These are phyloP conservation scores for Malurus cyaneus DNA, from an alignment of 2,113 vertebrate species.

Conservation along the genomic window DNA sequence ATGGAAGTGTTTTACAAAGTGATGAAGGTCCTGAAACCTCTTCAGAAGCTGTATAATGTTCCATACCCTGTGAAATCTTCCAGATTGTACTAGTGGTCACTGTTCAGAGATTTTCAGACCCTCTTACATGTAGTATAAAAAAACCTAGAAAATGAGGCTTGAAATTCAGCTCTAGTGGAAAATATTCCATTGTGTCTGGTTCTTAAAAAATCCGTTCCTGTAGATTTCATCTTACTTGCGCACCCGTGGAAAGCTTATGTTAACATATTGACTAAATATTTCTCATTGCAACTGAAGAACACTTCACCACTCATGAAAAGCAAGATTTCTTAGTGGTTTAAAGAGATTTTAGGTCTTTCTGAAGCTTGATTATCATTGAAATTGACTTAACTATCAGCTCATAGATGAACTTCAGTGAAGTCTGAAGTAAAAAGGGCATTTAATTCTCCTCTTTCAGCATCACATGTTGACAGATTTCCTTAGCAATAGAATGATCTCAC, in stretches of 20 bases:
- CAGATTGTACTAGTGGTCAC: neutral
- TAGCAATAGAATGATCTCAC: neutral
- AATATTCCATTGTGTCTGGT: neutral
- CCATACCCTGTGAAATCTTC: neutral
- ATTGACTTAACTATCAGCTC: neutral
- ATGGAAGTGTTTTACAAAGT: neutral
- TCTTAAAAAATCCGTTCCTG: neutral
- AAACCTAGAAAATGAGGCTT: neutral
- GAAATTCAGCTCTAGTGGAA: neutral
- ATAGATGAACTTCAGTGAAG: neutral
- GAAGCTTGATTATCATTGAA: neutral
- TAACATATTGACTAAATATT: neutral
- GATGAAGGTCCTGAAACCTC: neutral
- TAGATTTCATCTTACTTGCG: neutral
- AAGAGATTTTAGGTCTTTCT: neutral
- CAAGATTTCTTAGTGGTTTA: neutral
- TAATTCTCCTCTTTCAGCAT: neutral
- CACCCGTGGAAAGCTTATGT: neutral
- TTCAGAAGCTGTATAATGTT: neutral
- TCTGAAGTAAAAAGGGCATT: neutral
- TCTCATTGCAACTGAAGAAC: neutral
- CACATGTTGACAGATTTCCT: neutral
- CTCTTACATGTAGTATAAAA: neutral
- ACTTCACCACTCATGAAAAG: neutral
- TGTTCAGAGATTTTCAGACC: neutral